Percentiles rank a stretch among this genome's conserved stretches.
phyloP scores from a whole-genome alignment of 2,888 invertebrate species.

The Schizaphis graminum region DNA sequence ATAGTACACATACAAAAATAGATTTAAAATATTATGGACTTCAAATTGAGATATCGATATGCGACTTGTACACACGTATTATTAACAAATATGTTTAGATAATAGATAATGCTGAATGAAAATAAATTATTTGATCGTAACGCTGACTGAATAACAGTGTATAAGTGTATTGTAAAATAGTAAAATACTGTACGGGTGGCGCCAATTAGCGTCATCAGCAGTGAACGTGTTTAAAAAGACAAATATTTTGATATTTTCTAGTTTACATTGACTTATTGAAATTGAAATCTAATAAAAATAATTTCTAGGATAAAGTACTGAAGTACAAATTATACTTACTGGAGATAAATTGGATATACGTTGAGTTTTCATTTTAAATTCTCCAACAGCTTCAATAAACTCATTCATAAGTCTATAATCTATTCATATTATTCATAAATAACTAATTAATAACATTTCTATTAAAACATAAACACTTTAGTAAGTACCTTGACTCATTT shows the following conservation, averaged over 20 bases:
- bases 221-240: no score
- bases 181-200: no score
- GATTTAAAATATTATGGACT: no score
- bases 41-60: no score
- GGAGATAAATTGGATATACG: constrained; percentile 66
- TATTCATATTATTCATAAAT: constrained; percentile 71
- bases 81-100: no score
- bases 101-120: no score
- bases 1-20: no score
- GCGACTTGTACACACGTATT: no score
- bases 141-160: no score
- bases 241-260: neutral
- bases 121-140: no score
- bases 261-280: neutral
- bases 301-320: neutral
- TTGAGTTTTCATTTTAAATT: constrained; percentile 67
- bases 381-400: constrained; percentile 78
- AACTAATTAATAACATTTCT: neutral
- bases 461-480: neutral
- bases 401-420: constrained; percentile 88
- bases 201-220: no score
- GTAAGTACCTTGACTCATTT: constrained; percentile 80
- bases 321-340: constrained; percentile 29
- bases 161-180: no score
- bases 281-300: neutral